phyloP scores from a whole-genome alignment of 30 jellyfish, hydroid and myxozoan species.

The Mastigias papua region DNA sequence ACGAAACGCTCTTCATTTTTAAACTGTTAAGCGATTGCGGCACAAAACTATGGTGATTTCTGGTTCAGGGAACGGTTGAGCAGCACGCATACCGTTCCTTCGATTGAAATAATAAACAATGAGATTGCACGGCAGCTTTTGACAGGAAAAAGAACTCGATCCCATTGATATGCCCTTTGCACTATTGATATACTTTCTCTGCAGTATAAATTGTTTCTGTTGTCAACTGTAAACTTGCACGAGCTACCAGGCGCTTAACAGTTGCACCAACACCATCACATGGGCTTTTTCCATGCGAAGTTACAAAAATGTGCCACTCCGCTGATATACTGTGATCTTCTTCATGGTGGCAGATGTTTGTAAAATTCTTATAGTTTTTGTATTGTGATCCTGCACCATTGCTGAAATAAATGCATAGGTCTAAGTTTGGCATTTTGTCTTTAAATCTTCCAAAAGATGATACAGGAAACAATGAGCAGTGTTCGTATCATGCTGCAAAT shows the following conservation, averaged over 20 bases:
- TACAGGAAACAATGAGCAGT: slow-evolving; percentile 33
- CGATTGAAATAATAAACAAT: slow-evolving; percentile 11
- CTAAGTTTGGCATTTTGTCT: slow-evolving; percentile 12
- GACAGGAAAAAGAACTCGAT: slow-evolving; percentile 21
- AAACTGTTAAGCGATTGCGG: slow-evolving; percentile 20
- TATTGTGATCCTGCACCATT: slow-evolving; percentile 78
- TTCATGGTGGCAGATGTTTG: slow-evolving; percentile 67
- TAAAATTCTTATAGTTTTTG: slow-evolving; percentile 54
- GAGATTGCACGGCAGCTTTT: slow-evolving; percentile 4
- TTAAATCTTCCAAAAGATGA: background rate
- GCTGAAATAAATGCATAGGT: slow-evolving; percentile 41
- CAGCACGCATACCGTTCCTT: slow-evolving; percentile 28
- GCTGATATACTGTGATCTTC: slow-evolving; percentile 33
- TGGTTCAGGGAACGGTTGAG: slow-evolving; percentile 61
- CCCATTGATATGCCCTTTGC: slow-evolving; percentile 35
- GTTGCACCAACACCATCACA: slow-evolving; percentile 78
- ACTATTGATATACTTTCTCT: slow-evolving; percentile 33
- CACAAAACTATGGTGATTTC: slow-evolving; percentile 61
- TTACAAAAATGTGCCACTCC: slow-evolving; percentile 72
- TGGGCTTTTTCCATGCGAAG: slow-evolving; percentile 68
- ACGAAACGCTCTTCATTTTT: slow-evolving; percentile 60
- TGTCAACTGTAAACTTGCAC: slow-evolving; percentile 63
- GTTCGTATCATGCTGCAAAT: slow-evolving; percentile 41
- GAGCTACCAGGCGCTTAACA: slow-evolving; percentile 54
- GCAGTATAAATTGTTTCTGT: slow-evolving; percentile 29